Evolutionary conservation across 37 sponge, comb jelly and placozoan genomes (phyloP), one percentile per base, ranked within the genome.

Genomic region (Aplysina aerophoba): DNA sequence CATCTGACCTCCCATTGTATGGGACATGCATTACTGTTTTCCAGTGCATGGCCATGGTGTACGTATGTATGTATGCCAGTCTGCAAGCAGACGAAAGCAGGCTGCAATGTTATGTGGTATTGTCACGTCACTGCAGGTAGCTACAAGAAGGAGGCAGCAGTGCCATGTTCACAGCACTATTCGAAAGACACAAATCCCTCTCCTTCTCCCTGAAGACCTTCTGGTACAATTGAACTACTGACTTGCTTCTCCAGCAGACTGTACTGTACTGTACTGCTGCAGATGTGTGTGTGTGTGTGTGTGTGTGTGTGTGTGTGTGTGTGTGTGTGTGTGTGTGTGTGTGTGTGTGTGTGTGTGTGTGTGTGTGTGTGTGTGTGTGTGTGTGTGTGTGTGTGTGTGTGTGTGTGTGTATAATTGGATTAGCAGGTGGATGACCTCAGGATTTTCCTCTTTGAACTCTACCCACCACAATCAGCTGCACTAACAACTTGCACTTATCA

Each of bases 281-380:
- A 58, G 59, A 27, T 62, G 64, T 62, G 64, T 62, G 64, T 62
- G 64, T 11, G 64, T 62, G 64, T 62, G 64, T 62, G 64, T 62
- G 64, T 62, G 64, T 27, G 28, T n/a, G 64, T 62, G 64, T 62
- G 64, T 62, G 64, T 11, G 12, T 11, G 12, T 62, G 64, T 62
- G 64, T 62, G 64, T 62, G 4, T 62, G 64, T 62, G 64, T 62
- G 64, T 11, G 64, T 62, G 64, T 11, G 64, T 62, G 64, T 62
- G 64, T 62, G 64, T 62, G 64, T 11, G 12, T 62, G 64, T 11
- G 64, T 62, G 64, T 62, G 64, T 62, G 64, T 62, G 4, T 62
- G 64, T 62, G 12, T 62, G 64, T 62, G 64, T 62, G 64, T 11
- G 64, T 62, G 64, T 62, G 64, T 62, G 64, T 62, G 28, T 28